Conservation (phyloP, 2,888 invertebrate species). For the Thalpophila matura region DNA sequence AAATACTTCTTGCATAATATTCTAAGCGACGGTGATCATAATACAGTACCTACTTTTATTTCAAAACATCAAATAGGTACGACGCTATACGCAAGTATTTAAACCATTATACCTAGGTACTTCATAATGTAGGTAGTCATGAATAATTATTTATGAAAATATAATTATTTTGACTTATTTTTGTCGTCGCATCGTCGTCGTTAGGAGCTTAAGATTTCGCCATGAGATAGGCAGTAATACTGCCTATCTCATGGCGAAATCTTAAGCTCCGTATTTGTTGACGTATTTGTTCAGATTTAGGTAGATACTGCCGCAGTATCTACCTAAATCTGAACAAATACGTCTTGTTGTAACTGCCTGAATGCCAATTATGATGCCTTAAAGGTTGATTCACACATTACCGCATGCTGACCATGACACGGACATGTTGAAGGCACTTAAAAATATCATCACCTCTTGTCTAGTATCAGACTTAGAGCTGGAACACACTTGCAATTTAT, state of each 20-base stretch:
- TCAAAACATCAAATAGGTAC: constrained; percentile 14
- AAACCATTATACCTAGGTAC: neutral
- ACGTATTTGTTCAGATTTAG: too few species aligned
- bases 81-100: neutral
- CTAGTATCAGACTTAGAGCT: neutral
- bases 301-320: too few species aligned
- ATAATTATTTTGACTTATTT: neutral
- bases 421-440: neutral
- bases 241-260: too few species aligned
- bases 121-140: neutral
- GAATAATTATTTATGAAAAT: constrained; percentile 16
- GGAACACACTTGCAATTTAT: neutral
- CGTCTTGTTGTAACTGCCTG: neutral
- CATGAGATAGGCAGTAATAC: neutral
- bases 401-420: constrained; percentile 31
- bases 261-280: too few species aligned
- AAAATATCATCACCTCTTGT: constrained; percentile 16
- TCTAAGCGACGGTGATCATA: constrained; percentile 21
- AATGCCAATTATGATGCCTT: constrained; percentile 10
- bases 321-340: neutral
- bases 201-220: constrained; percentile 1
- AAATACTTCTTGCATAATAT: constrained; percentile 48
- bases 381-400: constrained; percentile 49
- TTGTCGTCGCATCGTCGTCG: constrained; percentile 19
- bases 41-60: constrained; percentile 26